Base-by-base conservation (phyloP, 2,797 vertebrate genomes). In the Brachyalestes nurse region DNA sequence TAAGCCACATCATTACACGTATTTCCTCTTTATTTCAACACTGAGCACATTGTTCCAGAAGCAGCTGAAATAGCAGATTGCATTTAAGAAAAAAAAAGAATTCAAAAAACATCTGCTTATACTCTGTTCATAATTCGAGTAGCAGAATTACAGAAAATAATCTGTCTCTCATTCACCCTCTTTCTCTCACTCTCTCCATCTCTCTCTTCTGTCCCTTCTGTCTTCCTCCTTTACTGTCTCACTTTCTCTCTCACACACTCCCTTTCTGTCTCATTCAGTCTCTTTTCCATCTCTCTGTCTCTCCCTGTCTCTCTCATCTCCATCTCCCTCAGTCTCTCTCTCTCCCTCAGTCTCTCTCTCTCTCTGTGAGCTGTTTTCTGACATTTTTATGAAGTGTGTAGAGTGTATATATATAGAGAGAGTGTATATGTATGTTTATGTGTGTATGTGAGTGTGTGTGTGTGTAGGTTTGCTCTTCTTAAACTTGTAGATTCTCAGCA, bases 371-470 rank as follows among this genome's bases (percentile, higher is more conserved):
- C 40, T 73, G 69, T 86, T 92, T 89, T 89, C 91, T 92, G 88
- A 89, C 90, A 88, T 89, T 91, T 90, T 89, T 90, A 88, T 91
- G 89, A 81, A 45, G 42, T 45, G 42, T 45, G 9, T 45, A 45
- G 42, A 45, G 42, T 45, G 42, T 45, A 5, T 45, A 10, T 45
- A 6, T 6, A 45, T 1, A 45, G 42, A 45, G 42, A 28, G 28
- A 28, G 28, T 28, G 28, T 28, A 3, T 28, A 28, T 28, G 28
- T 28, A 28, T 28, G 28, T 28, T 1, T 28, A 3, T 28, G 28
- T 28, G 6, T 45, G 6, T 45, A 16, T 88, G 88, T 90, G 89
- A 95, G 38, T 45, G 65, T 42, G 40, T 45, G 65, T 67, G 40
- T 67, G 38, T 45, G 17, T n/a, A 21, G 65, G 45, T 67, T 38